Base-by-base conservation (phyloP, 2,888 invertebrate genomes). In the Hemicrepidius hirtus region DNA sequence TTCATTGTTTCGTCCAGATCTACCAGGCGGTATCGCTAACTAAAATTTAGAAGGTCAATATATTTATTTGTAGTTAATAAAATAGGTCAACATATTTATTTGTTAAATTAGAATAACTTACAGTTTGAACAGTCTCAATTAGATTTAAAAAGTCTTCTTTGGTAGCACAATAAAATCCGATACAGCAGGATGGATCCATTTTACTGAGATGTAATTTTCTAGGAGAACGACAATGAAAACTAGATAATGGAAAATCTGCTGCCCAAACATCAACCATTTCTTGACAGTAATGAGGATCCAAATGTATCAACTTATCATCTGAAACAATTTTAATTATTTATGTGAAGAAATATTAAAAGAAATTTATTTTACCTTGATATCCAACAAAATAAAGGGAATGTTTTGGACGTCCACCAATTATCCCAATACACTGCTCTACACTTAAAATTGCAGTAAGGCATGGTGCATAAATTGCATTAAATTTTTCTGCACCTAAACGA, bases 211-310 rank as follows among this genome's bases (percentile, higher is more conserved):
- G 91, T 87, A 97, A 91, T 86, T 97, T 97, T 70, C 96, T 88
- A 28, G 97, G 96, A 21, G 94, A 94, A 76, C 92, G 90, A 84
- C 96, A 97, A 84, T 97, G 97, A 88, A 94, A 97, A 66, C 93
- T 92, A 81, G 92, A 89, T 68, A 94, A 86, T 18, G 94, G 90
- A 85, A 96, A 97, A 82, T 93, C 91, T 64, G 92, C 90, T 81
- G 93, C 92, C 88, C 92, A 92, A 0, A 95, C 94, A 87, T 96
- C 95, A 35, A 97, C 94, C 87, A 93, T 93, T 86, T 97, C 95
- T 86, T 97, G 97, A 83, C 96, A 96, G 82, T 96, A 95, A 86
- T 98, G 98, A 16, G 98, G 98, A 87, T 98, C 98, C 79, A 98
- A 87, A 83, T 97, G 95, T 80, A 98, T 96, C 71, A 97, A 87